Evolutionary conservation across 2,888 invertebrate species (phyloP).

Genomic region (Clanis bilineata): DNA sequence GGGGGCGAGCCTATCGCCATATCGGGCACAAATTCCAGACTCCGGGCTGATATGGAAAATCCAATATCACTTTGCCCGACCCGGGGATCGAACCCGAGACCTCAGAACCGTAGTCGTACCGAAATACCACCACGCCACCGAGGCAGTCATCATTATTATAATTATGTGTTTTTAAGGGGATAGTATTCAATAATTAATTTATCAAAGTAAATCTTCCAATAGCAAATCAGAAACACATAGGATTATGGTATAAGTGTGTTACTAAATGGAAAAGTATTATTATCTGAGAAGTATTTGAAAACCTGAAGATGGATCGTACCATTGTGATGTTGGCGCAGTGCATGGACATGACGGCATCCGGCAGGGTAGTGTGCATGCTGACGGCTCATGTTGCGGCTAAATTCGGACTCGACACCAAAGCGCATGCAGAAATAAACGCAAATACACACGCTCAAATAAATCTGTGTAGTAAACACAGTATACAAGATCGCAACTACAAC

Average conservation of each 20-base stretch:
- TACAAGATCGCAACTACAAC: not conserved
- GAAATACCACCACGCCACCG: too few species aligned
- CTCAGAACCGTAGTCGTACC: too few species aligned
- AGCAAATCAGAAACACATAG: not conserved
- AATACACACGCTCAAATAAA: conserved; percentile 51
- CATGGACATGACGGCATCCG: conserved; percentile 46
- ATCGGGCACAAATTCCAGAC: too few species aligned
- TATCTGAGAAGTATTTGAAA: not conserved
- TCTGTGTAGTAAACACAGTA: conserved; percentile 38
- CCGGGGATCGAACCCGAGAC: too few species aligned
- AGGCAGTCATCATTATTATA: too few species aligned
- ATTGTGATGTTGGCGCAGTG: conserved; percentile 57
- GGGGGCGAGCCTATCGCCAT: too few species aligned
- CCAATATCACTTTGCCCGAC: too few species aligned
- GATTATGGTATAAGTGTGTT: too few species aligned
- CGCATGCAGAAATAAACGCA: conserved; percentile 69
- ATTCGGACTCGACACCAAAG: conserved; percentile 60
- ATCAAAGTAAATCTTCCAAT: too few species aligned
- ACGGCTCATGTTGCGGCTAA: conserved; percentile 74
- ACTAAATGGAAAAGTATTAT: not conserved
- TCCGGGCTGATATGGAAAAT: too few species aligned
- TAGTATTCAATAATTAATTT: too few species aligned
- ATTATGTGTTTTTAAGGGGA: too few species aligned
- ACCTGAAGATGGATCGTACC: not conserved
- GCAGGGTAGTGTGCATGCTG: conserved; percentile 35